phyloP scores from a whole-genome alignment of 2,888 invertebrate genomes.

The Pseudanteris insignis region DNA sequence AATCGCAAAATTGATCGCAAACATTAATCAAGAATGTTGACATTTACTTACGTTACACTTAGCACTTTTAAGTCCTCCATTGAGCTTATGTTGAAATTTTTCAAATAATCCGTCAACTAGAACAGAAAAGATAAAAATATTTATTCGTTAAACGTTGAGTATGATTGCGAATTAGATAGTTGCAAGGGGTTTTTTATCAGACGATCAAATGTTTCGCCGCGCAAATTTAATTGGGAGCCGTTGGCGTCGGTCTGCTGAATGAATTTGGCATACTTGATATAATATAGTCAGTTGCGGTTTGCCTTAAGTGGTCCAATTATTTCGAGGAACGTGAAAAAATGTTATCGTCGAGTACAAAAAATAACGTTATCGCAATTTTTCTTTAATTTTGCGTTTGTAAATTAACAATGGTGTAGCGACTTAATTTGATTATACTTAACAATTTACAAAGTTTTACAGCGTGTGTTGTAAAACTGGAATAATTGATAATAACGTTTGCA shows the following conservation, averaged over 20 bases:
- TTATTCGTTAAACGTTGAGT: conserved; percentile 22
- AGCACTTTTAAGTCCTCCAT: conserved; percentile 73
- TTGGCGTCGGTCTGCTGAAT: background rate
- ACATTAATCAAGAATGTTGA: conserved; percentile 11
- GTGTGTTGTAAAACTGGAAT: conserved; percentile 1
- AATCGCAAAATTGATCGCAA: conserved; percentile 14
- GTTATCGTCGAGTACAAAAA: too few species aligned
- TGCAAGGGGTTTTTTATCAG: conserved; percentile 16
- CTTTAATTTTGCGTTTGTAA: too few species aligned
- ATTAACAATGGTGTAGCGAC: too few species aligned
- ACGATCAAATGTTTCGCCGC: conserved; percentile 5
- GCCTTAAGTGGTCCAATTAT: conserved; percentile 7
- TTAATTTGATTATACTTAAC: too few species aligned
- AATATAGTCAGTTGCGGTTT: conserved; percentile 3
- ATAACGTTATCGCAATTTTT: too few species aligned
- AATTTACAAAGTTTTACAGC: too few species aligned
- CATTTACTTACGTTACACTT: conserved; percentile 73
- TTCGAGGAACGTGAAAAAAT: conserved; percentile 10
- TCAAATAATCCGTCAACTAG: conserved; percentile 75
- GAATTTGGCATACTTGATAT: conserved; percentile 12
- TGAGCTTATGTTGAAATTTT: conserved; percentile 74
- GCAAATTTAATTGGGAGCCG: conserved; percentile 1
- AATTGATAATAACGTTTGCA: conserved; percentile 7
- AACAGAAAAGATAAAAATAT: conserved; percentile 59
- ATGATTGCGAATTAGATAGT: conserved; percentile 4